Percentiles rank a stretch among this genome's conserved stretches.
phyloP scores from a whole-genome alignment of 2,888 invertebrate species.

The Nezara viridula region DNA sequence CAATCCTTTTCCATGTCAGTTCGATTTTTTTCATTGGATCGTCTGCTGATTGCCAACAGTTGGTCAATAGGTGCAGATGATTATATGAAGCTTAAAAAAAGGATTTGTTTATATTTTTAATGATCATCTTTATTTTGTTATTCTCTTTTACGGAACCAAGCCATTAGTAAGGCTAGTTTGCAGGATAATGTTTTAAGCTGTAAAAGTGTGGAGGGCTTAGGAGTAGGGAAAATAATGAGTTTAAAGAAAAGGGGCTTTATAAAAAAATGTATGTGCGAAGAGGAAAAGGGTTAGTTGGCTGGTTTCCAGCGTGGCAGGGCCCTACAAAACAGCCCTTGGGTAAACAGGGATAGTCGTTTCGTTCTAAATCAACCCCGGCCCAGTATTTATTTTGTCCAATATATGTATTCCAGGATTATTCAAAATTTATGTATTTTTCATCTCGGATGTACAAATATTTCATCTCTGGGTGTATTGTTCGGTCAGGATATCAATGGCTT shows the following conservation, averaged over 20 bases:
- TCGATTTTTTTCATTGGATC: too few relatives aligned
- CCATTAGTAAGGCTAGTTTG: not conserved
- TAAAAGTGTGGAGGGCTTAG: not conserved
- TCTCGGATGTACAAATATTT: slow-evolving; percentile 16
- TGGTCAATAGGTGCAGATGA: too few relatives aligned
- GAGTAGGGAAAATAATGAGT: slow-evolving; percentile 27
- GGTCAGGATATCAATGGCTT: not conserved
- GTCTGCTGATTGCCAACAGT: too few relatives aligned
- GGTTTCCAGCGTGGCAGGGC: not conserved
- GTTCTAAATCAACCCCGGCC: not conserved
- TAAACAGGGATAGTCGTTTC: slow-evolving; percentile 31
- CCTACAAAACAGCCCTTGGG: slow-evolving; percentile 1
- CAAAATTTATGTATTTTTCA: slow-evolving; percentile 18
- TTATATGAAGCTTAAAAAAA: too few relatives aligned
- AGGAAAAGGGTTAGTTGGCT: not conserved
- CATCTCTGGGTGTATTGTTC: not conserved
- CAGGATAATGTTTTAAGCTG: not conserved
- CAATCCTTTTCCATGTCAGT: too few relatives aligned
- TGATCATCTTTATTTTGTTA: too few relatives aligned
- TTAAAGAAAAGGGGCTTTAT: slow-evolving; percentile 37
- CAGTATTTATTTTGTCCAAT: slow-evolving; percentile 41
- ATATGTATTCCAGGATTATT: slow-evolving; percentile 9
- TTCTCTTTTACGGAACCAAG: not conserved
- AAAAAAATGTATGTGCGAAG: slow-evolving; percentile 10
- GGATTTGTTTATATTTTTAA: too few relatives aligned